Evolutionary conservation across 2,888 invertebrate species (phyloP).

Genomic region (Agrotis ipsilon): DNA sequence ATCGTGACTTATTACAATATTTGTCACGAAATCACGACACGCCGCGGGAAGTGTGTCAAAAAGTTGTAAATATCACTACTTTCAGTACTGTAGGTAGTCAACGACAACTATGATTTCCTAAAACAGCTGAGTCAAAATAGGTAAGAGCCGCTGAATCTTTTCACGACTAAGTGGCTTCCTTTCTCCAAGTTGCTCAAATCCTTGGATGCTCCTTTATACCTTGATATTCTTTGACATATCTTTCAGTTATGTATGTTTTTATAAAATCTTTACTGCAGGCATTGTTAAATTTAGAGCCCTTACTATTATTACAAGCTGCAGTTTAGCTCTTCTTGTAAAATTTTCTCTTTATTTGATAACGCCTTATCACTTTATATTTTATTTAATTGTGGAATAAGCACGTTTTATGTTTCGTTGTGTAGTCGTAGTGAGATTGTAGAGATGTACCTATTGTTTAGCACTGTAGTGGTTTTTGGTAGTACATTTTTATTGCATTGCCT

Average conservation of each 20-base stretch:
- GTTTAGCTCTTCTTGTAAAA: background rate
- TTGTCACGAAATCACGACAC: constrained; percentile 24
- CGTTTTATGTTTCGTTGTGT: constrained; percentile 14
- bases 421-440: background rate
- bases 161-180: background rate
- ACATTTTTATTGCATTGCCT: background rate
- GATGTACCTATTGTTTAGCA: constrained; percentile 14
- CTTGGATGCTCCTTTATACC: no score
- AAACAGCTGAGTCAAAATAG: background rate
- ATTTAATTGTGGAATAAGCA: constrained; percentile 23
- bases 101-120: background rate
- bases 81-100: background rate
- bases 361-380: constrained; percentile 4
- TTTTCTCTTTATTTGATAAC: background rate
- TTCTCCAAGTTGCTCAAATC: background rate
- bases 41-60: constrained; percentile 2
- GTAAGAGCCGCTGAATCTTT: background rate
- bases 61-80: constrained; percentile 13
- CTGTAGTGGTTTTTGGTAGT: background rate
- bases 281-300: background rate
- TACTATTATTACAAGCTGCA: background rate
- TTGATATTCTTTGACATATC: background rate
- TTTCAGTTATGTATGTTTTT: background rate
- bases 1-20: constrained; percentile 39
- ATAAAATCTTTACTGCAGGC: background rate